Evolutionary conservation across 1,140 invertebrate genomes (phyloP), one percentile per base, ranked within the genome.

Genomic region (Drosophila rufa): DNA sequence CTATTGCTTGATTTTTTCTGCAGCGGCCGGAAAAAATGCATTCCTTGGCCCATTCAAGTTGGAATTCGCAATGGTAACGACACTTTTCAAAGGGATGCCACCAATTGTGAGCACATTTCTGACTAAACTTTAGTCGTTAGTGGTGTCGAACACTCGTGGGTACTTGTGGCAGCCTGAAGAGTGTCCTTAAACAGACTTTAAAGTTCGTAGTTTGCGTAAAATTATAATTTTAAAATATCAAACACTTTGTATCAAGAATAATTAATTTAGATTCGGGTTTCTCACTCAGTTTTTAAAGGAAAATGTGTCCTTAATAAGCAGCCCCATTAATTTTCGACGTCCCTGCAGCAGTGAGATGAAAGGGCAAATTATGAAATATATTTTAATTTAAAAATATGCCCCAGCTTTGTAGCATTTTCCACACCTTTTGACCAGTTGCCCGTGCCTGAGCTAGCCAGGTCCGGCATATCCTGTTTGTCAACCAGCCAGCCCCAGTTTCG

Each of bases 401-500:
- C 22, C 40, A 51, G 48, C 59, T 53, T 64, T 75, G 47, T 47
- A 22, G 61, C 42, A 30, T 51, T 61, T 56, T 61, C 46, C 40
- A 30, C 45, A 30, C 48, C 73, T 46, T 64, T 73, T 45, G 45
- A 22, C 36, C 33, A 11, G 33, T 36, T 36, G 33, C 33, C 33
- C 33, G 33, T 36, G 33, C 33, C 78, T 14, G 1, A 48, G 46
- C 27, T 60, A 57, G 57, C 19, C 19, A 2, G 60, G 74, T 50
- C 47, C 51, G 22, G 65, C 8, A 38, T 68, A 68, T 74, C 61
- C 68, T 78, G 84, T 78, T 84, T 87, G 83, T 89, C 83, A 87
- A 87, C 80, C 77, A 80, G 75, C 55, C 75, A 45, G 48, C 61
- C 69, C 66, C 51, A 68, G 62, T 68, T 68, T 51, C 46, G 58